Conservation (phyloP, 2,113 vertebrate genomes). For the Alethe diademata region DNA sequence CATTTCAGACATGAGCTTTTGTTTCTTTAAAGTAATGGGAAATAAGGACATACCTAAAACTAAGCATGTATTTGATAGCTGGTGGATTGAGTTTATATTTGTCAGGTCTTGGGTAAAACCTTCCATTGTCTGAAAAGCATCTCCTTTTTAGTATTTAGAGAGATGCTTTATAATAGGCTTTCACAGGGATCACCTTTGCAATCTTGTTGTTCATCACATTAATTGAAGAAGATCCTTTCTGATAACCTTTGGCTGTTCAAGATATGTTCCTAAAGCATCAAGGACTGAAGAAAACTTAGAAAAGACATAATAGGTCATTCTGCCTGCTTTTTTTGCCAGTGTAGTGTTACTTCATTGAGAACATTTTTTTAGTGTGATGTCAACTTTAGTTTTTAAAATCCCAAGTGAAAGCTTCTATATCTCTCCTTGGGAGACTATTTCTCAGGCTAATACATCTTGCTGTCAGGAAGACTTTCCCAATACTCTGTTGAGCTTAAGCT, state of each 20-base stretch:
- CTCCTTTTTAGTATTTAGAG: background rate
- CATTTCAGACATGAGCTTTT: background rate
- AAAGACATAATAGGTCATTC: background rate
- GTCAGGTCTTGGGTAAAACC: background rate
- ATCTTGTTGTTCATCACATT: constrained; percentile 18
- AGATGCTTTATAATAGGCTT: background rate
- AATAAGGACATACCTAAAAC: background rate
- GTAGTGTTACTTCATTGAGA: constrained; percentile 32
- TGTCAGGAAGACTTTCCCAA: background rate
- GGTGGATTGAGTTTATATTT: background rate
- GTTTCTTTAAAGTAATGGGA: background rate
- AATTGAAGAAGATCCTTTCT: background rate
- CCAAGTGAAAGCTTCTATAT: constrained; percentile 32
- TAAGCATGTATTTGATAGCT: background rate
- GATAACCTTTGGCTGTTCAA: background rate
- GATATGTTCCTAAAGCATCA: background rate
- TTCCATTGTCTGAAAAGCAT: background rate
- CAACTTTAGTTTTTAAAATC: constrained; percentile 53
- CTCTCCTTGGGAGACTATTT: constrained; percentile 32
- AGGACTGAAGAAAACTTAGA: background rate
- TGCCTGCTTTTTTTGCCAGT: constrained; percentile 6
- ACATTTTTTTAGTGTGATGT: constrained; percentile 32
- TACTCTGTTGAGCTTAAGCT: background rate
- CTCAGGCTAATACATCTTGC: constrained; percentile 13
- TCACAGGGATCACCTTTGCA: background rate